Evolutionary conservation across 1,140 invertebrate genomes (phyloP), one percentile per base, ranked within the genome.

Genomic region (Pteromalus puparum): DNA sequence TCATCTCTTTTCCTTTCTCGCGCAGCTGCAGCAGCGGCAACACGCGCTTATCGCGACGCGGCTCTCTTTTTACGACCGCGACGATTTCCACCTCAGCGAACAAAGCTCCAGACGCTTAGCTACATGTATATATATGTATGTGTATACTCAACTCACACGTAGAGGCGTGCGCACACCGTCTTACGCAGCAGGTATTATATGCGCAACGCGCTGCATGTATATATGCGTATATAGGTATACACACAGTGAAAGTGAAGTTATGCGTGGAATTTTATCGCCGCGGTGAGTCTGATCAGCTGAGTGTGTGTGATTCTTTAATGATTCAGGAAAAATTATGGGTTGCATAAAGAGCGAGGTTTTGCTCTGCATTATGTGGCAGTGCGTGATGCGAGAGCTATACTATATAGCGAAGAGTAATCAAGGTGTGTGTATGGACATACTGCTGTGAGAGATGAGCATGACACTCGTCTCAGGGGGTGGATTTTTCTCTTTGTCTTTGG

Each of bases 211-310:
- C 72, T 21, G 61, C 65, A 18, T 48, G 46, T 48, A 18, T 46
- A 9, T 15, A 48, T 15, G 15, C 10, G 15, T 48, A 48, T 48
- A 15, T 48, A 12, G 46, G 46, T 53, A 53, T 53, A 53, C 5
- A 78, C 42, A 78, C 21, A 75, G 77, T 84, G 83, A 84, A 84
- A 84, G 83, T 84, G 83, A 84, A 84, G 83, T 67, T 84, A 84
- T 84, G 83, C 78, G 18, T 0, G 78, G 83, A 84, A 84, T 84
- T 65, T 84, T 84, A 84, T 84, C 83, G 78, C 30, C 26, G 6
- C 10, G 65, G 28, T 10, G 38, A 26, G 38, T 26, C 3, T 42
- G 73, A 84, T 84, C 82, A 84, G 83, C 83, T 81, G 68, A 34
- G 53, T 61, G 18, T 18, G 53, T n/a, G 76, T 26, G 77, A 83